A percentile compares a stretch with the other conserved stretches of the same genome.
Conservation (phyloP, 2,888 invertebrate species). For the Dioctria rufipes region DNA sequence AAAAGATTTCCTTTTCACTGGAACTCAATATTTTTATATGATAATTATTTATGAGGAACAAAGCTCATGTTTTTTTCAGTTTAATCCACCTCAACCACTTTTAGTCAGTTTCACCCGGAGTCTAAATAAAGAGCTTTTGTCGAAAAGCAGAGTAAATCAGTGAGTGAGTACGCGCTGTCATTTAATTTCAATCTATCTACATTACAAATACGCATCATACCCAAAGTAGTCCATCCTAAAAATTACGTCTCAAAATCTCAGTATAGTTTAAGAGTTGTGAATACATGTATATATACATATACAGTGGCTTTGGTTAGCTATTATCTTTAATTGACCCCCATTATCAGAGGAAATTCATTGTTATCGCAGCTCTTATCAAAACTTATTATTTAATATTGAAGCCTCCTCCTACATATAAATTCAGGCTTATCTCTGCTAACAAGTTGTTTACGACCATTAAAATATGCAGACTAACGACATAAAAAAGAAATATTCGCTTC, state of each 20-base stretch:
- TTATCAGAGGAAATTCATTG: slow-evolving; percentile 20
- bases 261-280: too few relatives aligned
- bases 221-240: background rate
- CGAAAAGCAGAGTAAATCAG: background rate
- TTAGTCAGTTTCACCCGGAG: slow-evolving; percentile 19
- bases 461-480: background rate
- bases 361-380: slow-evolving; percentile 17
- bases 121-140: background rate
- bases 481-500: background rate
- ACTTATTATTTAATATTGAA: slow-evolving; percentile 37
- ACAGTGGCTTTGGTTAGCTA: background rate
- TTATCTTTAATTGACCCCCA: slow-evolving; percentile 39
- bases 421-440: slow-evolving; percentile 15
- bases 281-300: too few relatives aligned
- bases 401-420: background rate
- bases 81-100: slow-evolving; percentile 28
- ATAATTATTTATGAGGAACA: background rate
- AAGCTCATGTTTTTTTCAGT: slow-evolving; percentile 13
- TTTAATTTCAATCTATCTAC: background rate
- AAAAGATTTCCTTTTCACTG: too few relatives aligned
- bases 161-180: background rate
- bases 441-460: slow-evolving; percentile 41
- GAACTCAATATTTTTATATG: background rate
- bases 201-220: background rate
- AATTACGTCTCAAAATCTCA: background rate